A percentile compares a stretch with the other conserved stretches of the same genome.
These are phyloP conservation scores for Eilema caniola DNA, from an alignment of 2,888 invertebrate genomes.

Conservation along the genomic window DNA sequence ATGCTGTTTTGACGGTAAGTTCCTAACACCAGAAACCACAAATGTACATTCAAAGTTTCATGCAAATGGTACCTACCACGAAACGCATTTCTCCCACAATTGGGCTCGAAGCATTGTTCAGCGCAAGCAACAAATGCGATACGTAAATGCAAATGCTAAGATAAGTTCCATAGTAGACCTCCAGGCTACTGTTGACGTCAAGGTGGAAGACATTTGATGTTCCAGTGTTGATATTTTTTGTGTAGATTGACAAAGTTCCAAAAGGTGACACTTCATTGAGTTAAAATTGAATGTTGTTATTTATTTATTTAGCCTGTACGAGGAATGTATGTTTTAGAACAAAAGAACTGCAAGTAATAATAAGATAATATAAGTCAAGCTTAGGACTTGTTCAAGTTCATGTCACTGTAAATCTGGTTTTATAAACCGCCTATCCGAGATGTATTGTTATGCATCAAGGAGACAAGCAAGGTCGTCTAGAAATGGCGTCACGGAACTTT, in stretches of 20 bases:
- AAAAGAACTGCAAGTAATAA: background rate
- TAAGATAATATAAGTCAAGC: background rate
- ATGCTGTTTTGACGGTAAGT: too few species aligned
- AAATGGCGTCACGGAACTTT: constrained; percentile 72
- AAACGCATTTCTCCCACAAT: too few species aligned
- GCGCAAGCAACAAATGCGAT: too few species aligned
- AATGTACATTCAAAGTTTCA: too few species aligned
- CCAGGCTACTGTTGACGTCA: background rate
- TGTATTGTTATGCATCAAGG: constrained; percentile 55
- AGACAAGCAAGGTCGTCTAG: constrained; percentile 73
- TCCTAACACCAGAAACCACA: too few species aligned
- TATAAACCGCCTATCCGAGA: constrained; percentile 41
- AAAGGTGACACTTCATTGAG: background rate
- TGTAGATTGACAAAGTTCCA: background rate
- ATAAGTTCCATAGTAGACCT: background rate
- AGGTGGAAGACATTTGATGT: background rate
- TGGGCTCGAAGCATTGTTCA: too few species aligned
- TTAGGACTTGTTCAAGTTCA: constrained; percentile 36
- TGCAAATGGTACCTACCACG: too few species aligned
- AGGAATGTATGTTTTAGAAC: background rate
- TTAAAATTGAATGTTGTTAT: too few species aligned
- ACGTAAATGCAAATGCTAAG: too few species aligned
- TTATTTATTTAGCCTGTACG: background rate
- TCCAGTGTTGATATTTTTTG: background rate
- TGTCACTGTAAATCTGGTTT: constrained; percentile 41